Evolutionary conservation across 1,140 invertebrate species (phyloP).

Genomic region (Tenebrio molitor): DNA sequence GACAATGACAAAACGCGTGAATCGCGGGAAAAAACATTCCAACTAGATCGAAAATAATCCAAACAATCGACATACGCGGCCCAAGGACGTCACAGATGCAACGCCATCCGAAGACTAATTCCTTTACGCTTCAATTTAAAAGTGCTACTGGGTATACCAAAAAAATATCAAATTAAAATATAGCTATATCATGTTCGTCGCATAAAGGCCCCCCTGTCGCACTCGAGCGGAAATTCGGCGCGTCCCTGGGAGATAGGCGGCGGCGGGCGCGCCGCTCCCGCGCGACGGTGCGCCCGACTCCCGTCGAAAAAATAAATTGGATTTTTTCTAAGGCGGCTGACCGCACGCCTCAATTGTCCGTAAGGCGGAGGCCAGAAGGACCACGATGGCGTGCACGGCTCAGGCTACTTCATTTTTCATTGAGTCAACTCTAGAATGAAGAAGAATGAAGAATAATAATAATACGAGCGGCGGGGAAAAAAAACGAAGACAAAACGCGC

Average conservation of each 20-base stretch:
- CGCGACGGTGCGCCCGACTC: not conserved
- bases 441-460: constrained; percentile 23
- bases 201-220: constrained; percentile 26
- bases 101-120: constrained; percentile 53
- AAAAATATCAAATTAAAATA: constrained; percentile 61
- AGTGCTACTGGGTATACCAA: constrained; percentile 58
- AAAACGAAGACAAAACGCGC: constrained; percentile 38
- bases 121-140: constrained; percentile 59
- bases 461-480: no score
- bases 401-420: constrained; percentile 58
- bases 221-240: constrained; percentile 34
- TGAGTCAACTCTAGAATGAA: constrained; percentile 55
- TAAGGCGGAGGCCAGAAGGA: constrained; percentile 22
- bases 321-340: constrained; percentile 45
- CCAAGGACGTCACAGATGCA: constrained; percentile 45
- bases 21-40: no score
- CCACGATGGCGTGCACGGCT: constrained; percentile 18
- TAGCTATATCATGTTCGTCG: constrained; percentile 53
- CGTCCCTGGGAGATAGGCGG: not conserved
- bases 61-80: constrained; percentile 7
- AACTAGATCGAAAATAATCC: no score
- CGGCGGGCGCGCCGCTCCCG: not conserved
- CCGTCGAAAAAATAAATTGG: constrained; percentile 45
- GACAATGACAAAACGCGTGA: no score
- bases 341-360: constrained; percentile 34